Conservation (phyloP, 2,113 vertebrate species). For the Spizaetus ornatus region DNA sequence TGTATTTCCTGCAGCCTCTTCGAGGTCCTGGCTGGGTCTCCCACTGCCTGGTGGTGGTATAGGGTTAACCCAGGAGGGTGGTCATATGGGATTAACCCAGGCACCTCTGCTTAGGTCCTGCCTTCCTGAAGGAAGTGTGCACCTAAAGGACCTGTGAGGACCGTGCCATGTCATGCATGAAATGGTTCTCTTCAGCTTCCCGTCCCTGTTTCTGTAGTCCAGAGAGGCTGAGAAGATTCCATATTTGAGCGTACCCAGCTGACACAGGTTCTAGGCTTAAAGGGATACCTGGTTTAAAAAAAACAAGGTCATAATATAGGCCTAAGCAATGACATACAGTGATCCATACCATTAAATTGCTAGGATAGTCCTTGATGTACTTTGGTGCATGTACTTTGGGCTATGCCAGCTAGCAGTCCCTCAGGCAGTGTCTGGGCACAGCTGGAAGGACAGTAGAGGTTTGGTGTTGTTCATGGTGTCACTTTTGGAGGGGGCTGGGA, state of each 20-base stretch:
- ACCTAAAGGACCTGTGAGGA: neutral
- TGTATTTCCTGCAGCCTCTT: neutral
- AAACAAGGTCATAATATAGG: neutral
- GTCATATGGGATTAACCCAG: neutral
- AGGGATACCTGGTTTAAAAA: neutral
- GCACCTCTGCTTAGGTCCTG: neutral
- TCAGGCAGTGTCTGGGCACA: neutral
- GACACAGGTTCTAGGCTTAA: neutral
- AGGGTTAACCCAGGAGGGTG: neutral
- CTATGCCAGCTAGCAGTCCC: neutral
- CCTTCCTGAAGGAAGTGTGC: neutral
- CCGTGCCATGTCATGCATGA: accelerated
- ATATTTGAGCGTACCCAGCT: neutral
- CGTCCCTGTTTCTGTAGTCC: neutral
- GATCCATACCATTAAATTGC: neutral
- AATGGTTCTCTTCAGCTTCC: neutral
- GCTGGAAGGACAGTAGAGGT: neutral
- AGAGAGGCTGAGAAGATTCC: neutral
- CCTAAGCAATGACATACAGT: neutral
- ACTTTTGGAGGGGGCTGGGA: neutral
- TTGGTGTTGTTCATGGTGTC: neutral
- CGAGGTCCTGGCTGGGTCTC: neutral
- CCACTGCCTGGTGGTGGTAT: neutral
- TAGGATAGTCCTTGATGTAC: neutral
- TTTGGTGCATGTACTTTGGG: neutral